A percentile compares a stretch with the other conserved stretches of the same genome.
Evolutionary conservation across 2,113 vertebrate species (phyloP).

Genomic region (Oryzias melastigma): DNA sequence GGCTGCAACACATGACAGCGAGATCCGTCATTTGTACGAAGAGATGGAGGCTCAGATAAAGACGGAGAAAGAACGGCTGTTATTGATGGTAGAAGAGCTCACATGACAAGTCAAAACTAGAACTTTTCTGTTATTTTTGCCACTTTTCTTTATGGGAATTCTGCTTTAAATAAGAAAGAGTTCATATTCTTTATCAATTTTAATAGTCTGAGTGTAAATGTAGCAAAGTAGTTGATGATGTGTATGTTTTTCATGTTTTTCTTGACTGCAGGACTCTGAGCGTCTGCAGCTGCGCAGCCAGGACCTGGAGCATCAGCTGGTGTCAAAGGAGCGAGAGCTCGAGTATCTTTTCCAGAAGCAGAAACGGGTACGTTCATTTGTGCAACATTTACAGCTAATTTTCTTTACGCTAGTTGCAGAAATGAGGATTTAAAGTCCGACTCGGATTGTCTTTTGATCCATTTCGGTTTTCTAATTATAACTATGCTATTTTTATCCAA

Average conservation of each 20-base stretch:
- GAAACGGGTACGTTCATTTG: constrained; percentile 72
- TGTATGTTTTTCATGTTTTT: background rate
- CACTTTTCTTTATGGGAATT: background rate
- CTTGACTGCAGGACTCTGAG: constrained; percentile 81
- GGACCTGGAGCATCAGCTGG: constrained; percentile 82
- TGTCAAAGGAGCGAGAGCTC: constrained; percentile 86
- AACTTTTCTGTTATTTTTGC: background rate
- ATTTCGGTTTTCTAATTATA: too few relatives aligned
- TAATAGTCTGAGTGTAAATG: too few relatives aligned
- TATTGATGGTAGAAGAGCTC: constrained; percentile 77
- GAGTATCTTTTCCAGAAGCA: constrained; percentile 85
- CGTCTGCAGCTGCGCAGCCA: constrained; percentile 80
- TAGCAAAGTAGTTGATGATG: too few relatives aligned
- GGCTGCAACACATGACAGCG: constrained; percentile 84
- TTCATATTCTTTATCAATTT: too few relatives aligned
- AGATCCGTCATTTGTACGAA: constrained; percentile 90
- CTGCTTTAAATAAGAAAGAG: background rate
- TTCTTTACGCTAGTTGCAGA: background rate
- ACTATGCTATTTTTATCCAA: too few relatives aligned
- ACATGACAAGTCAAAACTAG: background rate
- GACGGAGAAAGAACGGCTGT: constrained; percentile 84
- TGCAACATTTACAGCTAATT: background rate
- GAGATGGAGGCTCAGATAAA: constrained; percentile 96
- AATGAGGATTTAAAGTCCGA: background rate
- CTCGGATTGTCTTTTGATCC: too few relatives aligned